A percentile compares a stretch with the other conserved stretches of the same genome.
Conservation (phyloP, 2,113 vertebrate genomes). For the Hippopotamus amphibius region DNA sequence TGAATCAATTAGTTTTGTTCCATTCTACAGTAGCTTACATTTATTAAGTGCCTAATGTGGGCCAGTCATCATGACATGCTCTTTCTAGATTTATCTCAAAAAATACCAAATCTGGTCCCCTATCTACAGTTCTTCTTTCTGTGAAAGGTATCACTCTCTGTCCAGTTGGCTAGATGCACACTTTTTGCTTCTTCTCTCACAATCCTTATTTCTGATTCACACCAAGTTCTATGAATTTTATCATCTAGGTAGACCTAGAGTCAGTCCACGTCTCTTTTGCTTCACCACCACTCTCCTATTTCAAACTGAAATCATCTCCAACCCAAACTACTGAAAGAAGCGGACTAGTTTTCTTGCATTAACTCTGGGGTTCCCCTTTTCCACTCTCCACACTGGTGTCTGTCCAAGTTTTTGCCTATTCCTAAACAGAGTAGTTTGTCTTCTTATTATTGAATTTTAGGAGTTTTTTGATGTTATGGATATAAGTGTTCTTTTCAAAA, state of each 20-base stretch:
- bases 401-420: conserved; percentile 2
- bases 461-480: not conserved
- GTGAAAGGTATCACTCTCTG: not conserved
- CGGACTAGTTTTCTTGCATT: not conserved
- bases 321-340: not conserved
- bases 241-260: not conserved
- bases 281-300: not conserved
- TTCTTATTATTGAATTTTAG: conserved; percentile 19
- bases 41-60: not conserved
- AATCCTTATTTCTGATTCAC: not conserved
- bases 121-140: not conserved
- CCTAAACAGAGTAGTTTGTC: not conserved
- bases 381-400: not conserved
- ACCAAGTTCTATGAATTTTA: not conserved
- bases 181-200: not conserved
- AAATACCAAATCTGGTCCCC: not conserved
- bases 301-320: not conserved
- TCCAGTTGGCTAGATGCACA: not conserved
- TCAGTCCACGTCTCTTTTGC: not conserved
- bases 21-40: not conserved
- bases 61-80: not conserved
- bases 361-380: not conserved
- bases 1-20: not conserved
- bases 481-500: conserved; percentile 40
- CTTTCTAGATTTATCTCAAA: not conserved